Percentiles rank a stretch among this genome's conserved stretches.
phyloP scores from a whole-genome alignment of 2,797 vertebrate species.

The Melanotaenia maccullochi region DNA sequence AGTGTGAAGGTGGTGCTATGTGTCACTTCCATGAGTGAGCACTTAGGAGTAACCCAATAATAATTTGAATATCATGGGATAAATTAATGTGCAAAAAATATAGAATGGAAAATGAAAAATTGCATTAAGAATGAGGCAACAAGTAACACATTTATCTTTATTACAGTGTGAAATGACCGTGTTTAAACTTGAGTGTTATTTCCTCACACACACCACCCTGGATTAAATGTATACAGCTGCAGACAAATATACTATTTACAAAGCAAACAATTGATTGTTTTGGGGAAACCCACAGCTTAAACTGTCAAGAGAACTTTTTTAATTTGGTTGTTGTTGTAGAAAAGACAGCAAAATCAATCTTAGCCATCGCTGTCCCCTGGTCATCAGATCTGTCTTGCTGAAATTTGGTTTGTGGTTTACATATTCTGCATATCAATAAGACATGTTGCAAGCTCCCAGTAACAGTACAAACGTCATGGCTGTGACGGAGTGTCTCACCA shows the following conservation, averaged over 20 bases:
- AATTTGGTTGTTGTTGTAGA: conserved; percentile 20
- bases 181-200: conserved; percentile 43
- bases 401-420: conserved; percentile 74
- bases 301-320: conserved; percentile 44
- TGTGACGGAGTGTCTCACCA: conserved; percentile 14
- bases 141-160: conserved; percentile 35
- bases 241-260: conserved; percentile 60
- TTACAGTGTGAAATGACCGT: conserved; percentile 45
- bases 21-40: neutral
- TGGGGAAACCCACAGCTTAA: conserved; percentile 55
- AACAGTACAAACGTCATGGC: conserved; percentile 37
- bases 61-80: neutral
- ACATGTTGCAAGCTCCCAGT: conserved; percentile 24
- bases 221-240: conserved; percentile 46
- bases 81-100: neutral
- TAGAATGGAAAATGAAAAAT: conserved; percentile 16
- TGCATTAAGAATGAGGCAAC: neutral
- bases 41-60: neutral
- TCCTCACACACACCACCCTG: conserved; percentile 55
- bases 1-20: too few relatives aligned
- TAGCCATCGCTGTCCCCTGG: conserved; percentile 43
- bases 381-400: conserved; percentile 60
- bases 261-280: conserved; percentile 51
- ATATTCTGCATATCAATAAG: conserved; percentile 55
- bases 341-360: conserved; percentile 60